Conservation (phyloP, 2,888 invertebrate genomes). For the Pediacus dermestoides region DNA sequence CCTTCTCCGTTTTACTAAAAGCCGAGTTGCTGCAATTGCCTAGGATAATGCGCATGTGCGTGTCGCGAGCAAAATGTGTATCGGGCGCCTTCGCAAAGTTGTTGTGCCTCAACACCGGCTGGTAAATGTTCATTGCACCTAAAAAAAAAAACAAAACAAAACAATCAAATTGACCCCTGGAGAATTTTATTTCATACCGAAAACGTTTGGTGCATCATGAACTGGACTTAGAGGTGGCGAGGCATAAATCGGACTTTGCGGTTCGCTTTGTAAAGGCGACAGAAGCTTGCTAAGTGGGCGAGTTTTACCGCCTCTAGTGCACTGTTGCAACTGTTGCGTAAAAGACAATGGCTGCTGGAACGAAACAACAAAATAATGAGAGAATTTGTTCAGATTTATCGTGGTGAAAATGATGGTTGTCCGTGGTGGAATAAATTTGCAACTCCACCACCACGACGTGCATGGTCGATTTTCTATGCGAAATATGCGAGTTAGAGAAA, state of each 20-base stretch:
- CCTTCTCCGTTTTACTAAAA: slow-evolving; percentile 29
- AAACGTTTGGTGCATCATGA: slow-evolving; percentile 47
- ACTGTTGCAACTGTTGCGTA: slow-evolving; percentile 87
- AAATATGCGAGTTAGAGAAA: too few relatives aligned
- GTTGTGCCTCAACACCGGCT: slow-evolving; percentile 47
- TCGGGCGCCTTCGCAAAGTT: slow-evolving; percentile 58
- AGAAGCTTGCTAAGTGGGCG: slow-evolving; percentile 62
- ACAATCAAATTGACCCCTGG: slow-evolving; percentile 7
- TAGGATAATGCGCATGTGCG: slow-evolving; percentile 86
- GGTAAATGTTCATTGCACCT: slow-evolving; percentile 49
- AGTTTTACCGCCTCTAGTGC: slow-evolving; percentile 65
- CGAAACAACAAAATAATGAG: slow-evolving; percentile 19
- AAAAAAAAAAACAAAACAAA: slow-evolving; percentile 12
- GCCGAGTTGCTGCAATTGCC: slow-evolving; percentile 42
- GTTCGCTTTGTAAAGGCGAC: slow-evolving; percentile 62
- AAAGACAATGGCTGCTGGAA: slow-evolving; percentile 74
- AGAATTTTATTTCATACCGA: slow-evolving; percentile 36
- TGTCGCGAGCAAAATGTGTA: slow-evolving; percentile 84
- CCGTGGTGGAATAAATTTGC: too few relatives aligned
- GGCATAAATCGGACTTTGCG: slow-evolving; percentile 67
- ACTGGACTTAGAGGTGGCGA: slow-evolving; percentile 63
- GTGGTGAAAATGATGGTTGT: too few relatives aligned
- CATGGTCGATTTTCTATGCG: too few relatives aligned
- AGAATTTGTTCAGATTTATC: too few relatives aligned
- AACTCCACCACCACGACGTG: too few relatives aligned